A percentile compares a stretch with the other conserved stretches of the same genome.
Evolutionary conservation across 2,113 vertebrate genomes (phyloP).

Genomic region (Syrmaticus mikado): DNA sequence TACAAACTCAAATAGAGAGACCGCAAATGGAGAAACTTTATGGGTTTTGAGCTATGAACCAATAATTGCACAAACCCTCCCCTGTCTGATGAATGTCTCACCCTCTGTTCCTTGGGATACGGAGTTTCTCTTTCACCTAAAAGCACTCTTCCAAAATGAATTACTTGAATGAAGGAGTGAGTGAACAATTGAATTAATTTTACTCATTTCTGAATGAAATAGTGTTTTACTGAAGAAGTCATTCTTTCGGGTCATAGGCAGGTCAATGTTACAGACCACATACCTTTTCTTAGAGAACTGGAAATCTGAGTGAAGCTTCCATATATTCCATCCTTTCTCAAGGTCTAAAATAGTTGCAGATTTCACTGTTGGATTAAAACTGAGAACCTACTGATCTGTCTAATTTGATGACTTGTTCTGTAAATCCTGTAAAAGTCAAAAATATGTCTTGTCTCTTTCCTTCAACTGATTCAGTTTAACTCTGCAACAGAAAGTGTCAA

Average conservation of each 20-base stretch:
- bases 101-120: neutral
- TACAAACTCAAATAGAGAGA: neutral
- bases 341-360: neutral
- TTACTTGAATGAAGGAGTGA: neutral
- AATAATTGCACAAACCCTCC: neutral
- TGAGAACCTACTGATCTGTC: neutral
- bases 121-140: neutral
- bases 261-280: neutral
- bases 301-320: neutral
- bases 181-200: neutral
- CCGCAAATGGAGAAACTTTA: neutral
- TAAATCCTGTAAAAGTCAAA: neutral
- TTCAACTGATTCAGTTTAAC: neutral
- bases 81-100: neutral
- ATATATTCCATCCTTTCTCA: neutral
- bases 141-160: neutral
- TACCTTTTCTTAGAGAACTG: neutral
- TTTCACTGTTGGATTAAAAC: neutral
- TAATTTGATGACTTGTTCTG: neutral
- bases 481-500: neutral
- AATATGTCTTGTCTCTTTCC: neutral
- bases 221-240: neutral
- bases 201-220: neutral
- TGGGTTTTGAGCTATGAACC: neutral
- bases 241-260: neutral